A percentile compares a stretch with the other conserved stretches of the same genome.
These are phyloP conservation scores for Fragum whitleyi DNA, from an alignment of 2,888 invertebrate genomes.

Conservation along the genomic window DNA sequence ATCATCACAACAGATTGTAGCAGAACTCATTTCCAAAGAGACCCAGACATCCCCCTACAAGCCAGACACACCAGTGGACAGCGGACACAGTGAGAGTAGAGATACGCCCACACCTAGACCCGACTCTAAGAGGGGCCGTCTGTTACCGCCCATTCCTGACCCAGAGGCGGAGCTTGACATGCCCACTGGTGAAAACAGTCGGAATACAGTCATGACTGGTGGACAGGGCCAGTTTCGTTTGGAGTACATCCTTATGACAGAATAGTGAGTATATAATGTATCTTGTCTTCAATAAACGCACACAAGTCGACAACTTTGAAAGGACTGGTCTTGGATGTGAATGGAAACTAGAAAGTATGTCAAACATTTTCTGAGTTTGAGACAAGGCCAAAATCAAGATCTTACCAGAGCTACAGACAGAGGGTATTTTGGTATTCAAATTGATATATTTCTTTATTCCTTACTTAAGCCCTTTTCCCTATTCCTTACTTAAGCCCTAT, in stretches of 20 bases:
- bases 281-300: no score
- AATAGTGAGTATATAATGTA: slow-evolving; percentile 95
- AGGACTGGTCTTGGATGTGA: no score
- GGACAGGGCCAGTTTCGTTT: slow-evolving; percentile 91
- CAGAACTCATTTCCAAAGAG: neutral
- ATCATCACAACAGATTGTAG: slow-evolving; percentile 14
- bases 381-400: no score
- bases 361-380: no score
- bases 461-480: no score
- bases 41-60: slow-evolving; percentile 5
- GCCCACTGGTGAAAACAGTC: slow-evolving; percentile 55
- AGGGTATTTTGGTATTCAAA: no score
- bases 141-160: slow-evolving; percentile 72
- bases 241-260: slow-evolving; percentile 95
- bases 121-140: slow-evolving; percentile 47
- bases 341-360: no score
- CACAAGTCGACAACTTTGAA: neutral
- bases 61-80: slow-evolving; percentile 8
- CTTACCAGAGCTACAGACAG: no score
- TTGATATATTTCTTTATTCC: no score
- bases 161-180: slow-evolving; percentile 61
- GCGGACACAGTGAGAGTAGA: slow-evolving; percentile 15
- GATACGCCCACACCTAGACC: slow-evolving; percentile 17
- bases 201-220: slow-evolving; percentile 57
- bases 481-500: no score